Evolutionary conservation across 2,797 vertebrate genomes (phyloP), one percentile per base, ranked within the genome.

Genomic region (Botia kubotai): DNA sequence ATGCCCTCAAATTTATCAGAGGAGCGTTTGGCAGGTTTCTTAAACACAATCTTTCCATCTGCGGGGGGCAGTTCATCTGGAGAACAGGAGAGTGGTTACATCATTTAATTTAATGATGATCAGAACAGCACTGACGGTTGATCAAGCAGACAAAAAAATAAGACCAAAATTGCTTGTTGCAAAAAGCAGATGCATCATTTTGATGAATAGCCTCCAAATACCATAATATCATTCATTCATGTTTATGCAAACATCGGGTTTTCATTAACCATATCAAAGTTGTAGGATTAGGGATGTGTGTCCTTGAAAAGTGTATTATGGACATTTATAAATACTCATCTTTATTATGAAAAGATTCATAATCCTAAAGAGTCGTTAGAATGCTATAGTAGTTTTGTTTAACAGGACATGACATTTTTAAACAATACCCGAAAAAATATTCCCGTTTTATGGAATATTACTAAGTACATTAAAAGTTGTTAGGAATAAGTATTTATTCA

Each of bases 31-130:
- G 88, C 89, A 52, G 98, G 98, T 87, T 99, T 99, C 91, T 95
- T 96, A 89, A 99, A 99, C 72, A 97, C 74, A 85, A 99, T 98
- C 93, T 96, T 98, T 33, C 96, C 96, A 79, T 97, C 96, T 17
- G 92, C 65, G 68, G 94, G 88, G 75, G 91, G 88, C 46, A 95
- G 92, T 43, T 94, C 94, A 79, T 93, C 97, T 98, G 85, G 48
- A 87, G 77, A 66, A 10, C 57, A 71, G 77, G 3, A 62, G 48
- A 74, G 1, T 14, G 29, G 48, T 53, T 71, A 55, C 52, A 48
- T 76, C 58, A 62, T 66, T 33, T 19, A 62, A 62, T 66, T 33
- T 19, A 62, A 13, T 16, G 21, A 16, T 68, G 48, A 17, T 5
- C 43, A 60, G 13, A 70, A 39, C 39, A 58, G 29, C 6, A 75